Evolutionary conservation across 2,113 vertebrate species (phyloP), one percentile per base, ranked within the genome.

Genomic region (Charadrius vociferus): DNA sequence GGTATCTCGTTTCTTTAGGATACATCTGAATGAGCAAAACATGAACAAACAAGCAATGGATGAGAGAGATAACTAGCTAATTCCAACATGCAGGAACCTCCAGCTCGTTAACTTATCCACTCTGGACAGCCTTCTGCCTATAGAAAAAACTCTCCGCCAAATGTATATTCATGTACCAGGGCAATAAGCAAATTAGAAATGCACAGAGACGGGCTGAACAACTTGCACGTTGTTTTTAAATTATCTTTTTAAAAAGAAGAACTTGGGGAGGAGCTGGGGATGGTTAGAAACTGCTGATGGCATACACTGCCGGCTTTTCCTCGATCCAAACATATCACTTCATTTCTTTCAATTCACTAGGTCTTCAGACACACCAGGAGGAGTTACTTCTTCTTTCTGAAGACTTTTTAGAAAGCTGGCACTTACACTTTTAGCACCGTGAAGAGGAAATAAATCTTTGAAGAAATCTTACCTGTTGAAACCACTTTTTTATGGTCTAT

Each of bases 1-100:
- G 65, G 90, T 81, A 96, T 92, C 95, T 93, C 14, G 3, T 91
- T 93, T 97, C 97, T 97, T 93, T 62, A 67, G 91, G 81, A 92
- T 70, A 59, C 53, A 88, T 30, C 58, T 70, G 81, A 94, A 96
- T 59, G 55, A 96, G 91, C 75, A 88, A 95, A 92, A 95, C 83
- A 50, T 95, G 95, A 88, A 95, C 78, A 86, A 79, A 71, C 86
- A 93, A 81, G 96, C 52, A 94, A 59, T 70, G 87, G 72, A 82
- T 87, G 71, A 97, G 79, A 94, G 47, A 84, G 79, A 68, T 82
- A 95, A 95, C 47, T 39, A 78, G 47, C 36, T 94, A 88, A 95
- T 93, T 93, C 84, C 89, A 93, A 43, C 81, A 77, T 21, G 81
- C 50, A 66, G 71, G 66, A 94, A 52, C 70, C 62, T 95, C 81